A percentile compares a stretch with the other conserved stretches of the same genome.
Evolutionary conservation across 1,140 invertebrate species (phyloP).

Genomic region (Drosophila albomicans): DNA sequence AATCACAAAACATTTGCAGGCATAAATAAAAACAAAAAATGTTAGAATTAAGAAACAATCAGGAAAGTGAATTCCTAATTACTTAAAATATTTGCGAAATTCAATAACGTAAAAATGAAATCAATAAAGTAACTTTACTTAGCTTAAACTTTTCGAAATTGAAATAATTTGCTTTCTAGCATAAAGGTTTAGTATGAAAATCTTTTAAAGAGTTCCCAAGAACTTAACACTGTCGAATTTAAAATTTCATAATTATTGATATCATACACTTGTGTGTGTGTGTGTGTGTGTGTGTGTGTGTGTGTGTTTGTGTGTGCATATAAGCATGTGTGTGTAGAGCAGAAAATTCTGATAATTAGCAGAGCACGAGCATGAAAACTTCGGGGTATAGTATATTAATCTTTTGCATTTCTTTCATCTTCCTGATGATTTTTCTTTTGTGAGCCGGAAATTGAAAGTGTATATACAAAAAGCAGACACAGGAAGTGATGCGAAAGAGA

Average conservation of each 20-base stretch:
- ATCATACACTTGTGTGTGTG: not conserved
- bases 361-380: conserved; percentile 10
- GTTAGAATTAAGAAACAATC: too few species aligned
- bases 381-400: conserved; percentile 12
- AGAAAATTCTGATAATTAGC: conserved; percentile 25
- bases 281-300: not conserved
- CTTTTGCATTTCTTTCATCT: conserved; percentile 18
- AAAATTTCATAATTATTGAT: conserved; percentile 8
- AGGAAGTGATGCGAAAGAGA: too few species aligned
- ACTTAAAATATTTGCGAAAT: too few species aligned
- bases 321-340: not conserved
- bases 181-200: too few species aligned
- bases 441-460: conserved; percentile 55
- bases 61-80: too few species aligned
- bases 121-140: too few species aligned
- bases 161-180: too few species aligned
- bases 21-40: too few species aligned
- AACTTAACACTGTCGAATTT: not conserved
- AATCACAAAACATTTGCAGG: too few species aligned
- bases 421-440: conserved; percentile 34
- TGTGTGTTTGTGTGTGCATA: not conserved
- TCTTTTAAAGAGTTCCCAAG: too few species aligned
- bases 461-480: conserved; percentile 19
- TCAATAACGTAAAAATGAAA: too few species aligned
- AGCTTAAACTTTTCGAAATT: too few species aligned